Base-by-base conservation (phyloP, 2,888 invertebrate genomes). In the Eupithecia vulgata region DNA sequence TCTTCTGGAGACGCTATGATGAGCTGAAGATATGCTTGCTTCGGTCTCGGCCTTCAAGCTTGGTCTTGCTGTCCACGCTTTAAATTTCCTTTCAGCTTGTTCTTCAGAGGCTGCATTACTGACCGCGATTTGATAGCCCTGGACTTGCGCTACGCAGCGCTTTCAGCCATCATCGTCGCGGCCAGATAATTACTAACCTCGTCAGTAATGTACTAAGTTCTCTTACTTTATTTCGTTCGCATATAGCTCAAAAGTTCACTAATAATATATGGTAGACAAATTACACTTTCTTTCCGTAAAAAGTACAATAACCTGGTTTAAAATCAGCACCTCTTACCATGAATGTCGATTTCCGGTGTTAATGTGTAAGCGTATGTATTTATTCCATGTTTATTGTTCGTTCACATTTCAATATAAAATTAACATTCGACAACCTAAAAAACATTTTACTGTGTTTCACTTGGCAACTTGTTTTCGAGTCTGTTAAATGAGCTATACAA, bases 291-390 rank as follows among this genome's bases (percentile, higher is more conserved):
- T 30, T n/a, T 62, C 17, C 35, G 34, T 45, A 42, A 71, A 37
- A 71, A 73, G 67, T 74, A 66, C 69, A 72, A 70, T 76, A 71
- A 71, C 72, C 72, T 69, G 42, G 30, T 72, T 73, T 74, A 74
- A 45, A 76, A 74, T 67, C 30, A 72, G 68, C 48, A 67, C 30
- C 71, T 73, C 48, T 48, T 69, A 62, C 48, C 70, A 69, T 59
- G 67, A 42, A 61, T 68, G 68, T 71, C 45, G 65, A 59, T 69
- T 67, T 76, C 71, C 73, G 70, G 65, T 48, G 69, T 21, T 40
- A 57, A 64, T 42, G 66, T 66, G 66, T 30, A 64, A 71, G 67
- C 67, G 48, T 68, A 68, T 72, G 45, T 57, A 72, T 72, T 68
- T 72, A 68, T 72, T 72, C 68, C 48, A 67, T 68, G 68, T 68